Base-by-base conservation (phyloP, 2,113 vertebrate species). In the Talpa occidentalis region DNA sequence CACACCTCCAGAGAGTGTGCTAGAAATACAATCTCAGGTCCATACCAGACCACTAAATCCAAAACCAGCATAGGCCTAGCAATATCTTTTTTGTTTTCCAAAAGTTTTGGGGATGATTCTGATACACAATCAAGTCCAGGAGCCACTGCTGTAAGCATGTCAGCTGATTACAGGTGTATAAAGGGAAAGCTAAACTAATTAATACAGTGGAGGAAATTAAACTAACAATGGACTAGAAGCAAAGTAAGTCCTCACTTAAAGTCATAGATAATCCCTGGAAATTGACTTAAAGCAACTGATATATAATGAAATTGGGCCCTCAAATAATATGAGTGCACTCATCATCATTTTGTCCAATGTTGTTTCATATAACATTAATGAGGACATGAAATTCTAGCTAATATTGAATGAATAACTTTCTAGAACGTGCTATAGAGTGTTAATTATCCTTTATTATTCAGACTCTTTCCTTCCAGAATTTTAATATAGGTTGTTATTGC, bases 51-150 rank as follows among this genome's bases (percentile, higher is more conserved):
- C 28, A 56, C 14, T 49, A 7, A 73, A 67, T 11, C 28, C 10
- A 19, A 72, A 49, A 44, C 21, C 26, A 12, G 11, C 1, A 0
- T 52, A 9, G 19, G 3, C 32, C 81, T 21, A 72, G 10, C 10
- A 2, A 24, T 17, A 0, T 7, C n/a, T 30, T 28, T 26, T 8
- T 62, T n/a, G n/a, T 59, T 37, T 60, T 44, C 3, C 4, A 3
- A 28, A 40, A 78, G 8, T 1, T 14, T 5, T 88, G 62, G 81
- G 32, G 16, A 35, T 30, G 30, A 60, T 87, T 44, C 3, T 49
- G 16, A 40, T 35, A 2, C 10, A 49, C 21, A 42, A 0, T 6
- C 10, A 42, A 11, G 49, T 35, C 8, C 80, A 40, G 77, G 1
- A 82, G 24, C 22, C 10, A 6, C 6, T 6, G 0, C 22, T 40